Evolutionary conservation across 1,140 invertebrate genomes (phyloP).

Genomic region (Chironomus tepperi): DNA sequence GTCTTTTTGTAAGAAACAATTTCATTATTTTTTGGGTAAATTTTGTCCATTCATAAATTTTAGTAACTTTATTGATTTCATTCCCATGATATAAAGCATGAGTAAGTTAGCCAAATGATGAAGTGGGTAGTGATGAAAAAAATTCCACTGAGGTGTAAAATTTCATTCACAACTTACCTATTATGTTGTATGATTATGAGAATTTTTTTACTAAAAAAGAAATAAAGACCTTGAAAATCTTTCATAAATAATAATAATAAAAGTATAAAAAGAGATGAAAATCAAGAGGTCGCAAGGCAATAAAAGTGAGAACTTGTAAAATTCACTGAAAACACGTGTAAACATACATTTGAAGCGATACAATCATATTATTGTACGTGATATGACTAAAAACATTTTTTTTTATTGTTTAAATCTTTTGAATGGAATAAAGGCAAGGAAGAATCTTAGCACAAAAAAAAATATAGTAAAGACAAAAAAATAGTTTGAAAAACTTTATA

Average conservation of each 20-base stretch:
- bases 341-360: slow-evolving; percentile 18
- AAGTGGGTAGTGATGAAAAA: slow-evolving; percentile 12
- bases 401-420: neutral
- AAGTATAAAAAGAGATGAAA: neutral
- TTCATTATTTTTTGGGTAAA: neutral
- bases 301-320: slow-evolving; percentile 14
- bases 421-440: too few relatives aligned
- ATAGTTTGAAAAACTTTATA: neutral
- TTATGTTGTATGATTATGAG: neutral
- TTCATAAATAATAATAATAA: neutral
- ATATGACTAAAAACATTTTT: slow-evolving; percentile 1
- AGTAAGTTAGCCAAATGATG: neutral
- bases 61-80: too few relatives aligned
- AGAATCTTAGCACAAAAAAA: too few relatives aligned
- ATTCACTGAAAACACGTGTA: slow-evolving; percentile 22
- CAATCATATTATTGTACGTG: slow-evolving; percentile 13
- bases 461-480: too few relatives aligned
- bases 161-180: neutral
- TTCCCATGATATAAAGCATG: too few relatives aligned
- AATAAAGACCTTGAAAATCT: neutral
- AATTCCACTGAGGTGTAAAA: neutral
- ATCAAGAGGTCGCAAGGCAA: slow-evolving; percentile 5
- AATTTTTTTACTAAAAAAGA: neutral
- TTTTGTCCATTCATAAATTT: neutral
- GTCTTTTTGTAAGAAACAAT: neutral